Evolutionary conservation across 1,140 invertebrate species (phyloP).

Genomic region (Euura saliciscinereae): DNA sequence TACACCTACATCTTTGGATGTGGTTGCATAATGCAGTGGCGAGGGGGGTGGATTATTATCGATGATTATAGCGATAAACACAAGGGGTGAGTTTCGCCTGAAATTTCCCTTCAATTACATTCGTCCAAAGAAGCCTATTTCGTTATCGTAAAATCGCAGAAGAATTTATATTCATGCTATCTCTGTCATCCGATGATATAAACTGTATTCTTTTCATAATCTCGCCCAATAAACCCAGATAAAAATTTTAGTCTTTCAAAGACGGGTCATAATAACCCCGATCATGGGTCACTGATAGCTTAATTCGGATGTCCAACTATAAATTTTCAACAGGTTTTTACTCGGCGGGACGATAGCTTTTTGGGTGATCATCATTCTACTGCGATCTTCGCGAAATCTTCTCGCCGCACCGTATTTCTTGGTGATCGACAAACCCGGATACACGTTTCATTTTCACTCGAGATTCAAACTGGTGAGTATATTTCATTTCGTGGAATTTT

Average conservation of each 20-base stretch:
- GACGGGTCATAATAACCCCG: background rate
- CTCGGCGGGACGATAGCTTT: constrained; percentile 15
- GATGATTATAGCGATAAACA: constrained; percentile 49
- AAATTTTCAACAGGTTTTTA: constrained; percentile 24
- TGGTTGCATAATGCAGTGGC: constrained; percentile 67
- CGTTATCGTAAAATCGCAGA: too few relatives aligned
- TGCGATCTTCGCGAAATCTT: constrained; percentile 64
- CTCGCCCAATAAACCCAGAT: background rate
- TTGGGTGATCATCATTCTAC: constrained; percentile 28
- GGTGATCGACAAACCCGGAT: constrained; percentile 61
- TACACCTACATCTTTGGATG: constrained; percentile 68
- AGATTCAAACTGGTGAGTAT: constrained; percentile 55
- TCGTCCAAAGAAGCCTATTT: too few relatives aligned
- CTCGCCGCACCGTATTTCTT: constrained; percentile 66
- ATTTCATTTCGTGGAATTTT: background rate
- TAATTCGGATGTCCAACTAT: too few relatives aligned
- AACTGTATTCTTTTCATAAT: background rate
- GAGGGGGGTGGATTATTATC: constrained; percentile 65
- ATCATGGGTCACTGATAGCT: too few relatives aligned
- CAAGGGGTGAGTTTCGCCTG: too few relatives aligned
- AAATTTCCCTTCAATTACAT: too few relatives aligned
- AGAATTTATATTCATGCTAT: too few relatives aligned
- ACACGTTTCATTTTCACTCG: constrained; percentile 68
- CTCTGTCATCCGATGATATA: too few relatives aligned
- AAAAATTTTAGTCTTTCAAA: background rate